Base-by-base conservation (phyloP, 2,888 invertebrate species). In the Orchestes rusci region DNA sequence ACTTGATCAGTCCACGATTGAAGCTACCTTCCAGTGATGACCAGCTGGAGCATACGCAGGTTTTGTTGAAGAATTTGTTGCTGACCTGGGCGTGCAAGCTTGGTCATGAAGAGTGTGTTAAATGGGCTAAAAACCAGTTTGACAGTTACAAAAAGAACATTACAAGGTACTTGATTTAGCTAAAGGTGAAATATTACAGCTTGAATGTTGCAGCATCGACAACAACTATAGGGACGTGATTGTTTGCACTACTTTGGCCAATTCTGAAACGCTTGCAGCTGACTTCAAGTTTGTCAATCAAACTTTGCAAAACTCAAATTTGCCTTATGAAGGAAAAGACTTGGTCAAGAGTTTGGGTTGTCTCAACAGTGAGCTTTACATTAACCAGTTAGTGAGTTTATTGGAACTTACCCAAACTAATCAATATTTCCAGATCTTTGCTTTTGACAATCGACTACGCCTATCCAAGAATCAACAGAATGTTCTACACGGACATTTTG, bases 11-110 rank as follows among this genome's bases (percentile, higher is more conserved):
- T 13, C 2, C 12, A 7, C 36, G 20, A 36, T 8, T 10, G 23
- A 36, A n/a, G 13, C 2, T 19, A n/a, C 43, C 43, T 8, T 2
- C 12, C 2, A 13, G 10, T 5, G 34, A 37, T 1, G 19, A 43
- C 5, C 42, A 37, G 20, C 28, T 18, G 2, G 41, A 34, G 8
- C 73, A 77, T 1, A 66, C 80, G 0, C 71, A 69, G 1, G 76
- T 74, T 37, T 69, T 80, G 23, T 75, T 77, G 56, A 73, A 80
- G 18, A 71, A 70, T 49, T 71, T 75, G 45, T 70, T 79, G 20
- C 53, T 81, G 39, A 69, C 73, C 50, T 76, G 76, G 66, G 77
- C 80, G 4, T 86, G 86, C 59, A 71, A 71, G 52, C 70, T 76
- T 20, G 78, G 75, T 4, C 71, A 77, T 31, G 51, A 64, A 1